phyloP scores from a whole-genome alignment of 2,113 vertebrate genomes.

The Gymnobelideus leadbeateri region DNA sequence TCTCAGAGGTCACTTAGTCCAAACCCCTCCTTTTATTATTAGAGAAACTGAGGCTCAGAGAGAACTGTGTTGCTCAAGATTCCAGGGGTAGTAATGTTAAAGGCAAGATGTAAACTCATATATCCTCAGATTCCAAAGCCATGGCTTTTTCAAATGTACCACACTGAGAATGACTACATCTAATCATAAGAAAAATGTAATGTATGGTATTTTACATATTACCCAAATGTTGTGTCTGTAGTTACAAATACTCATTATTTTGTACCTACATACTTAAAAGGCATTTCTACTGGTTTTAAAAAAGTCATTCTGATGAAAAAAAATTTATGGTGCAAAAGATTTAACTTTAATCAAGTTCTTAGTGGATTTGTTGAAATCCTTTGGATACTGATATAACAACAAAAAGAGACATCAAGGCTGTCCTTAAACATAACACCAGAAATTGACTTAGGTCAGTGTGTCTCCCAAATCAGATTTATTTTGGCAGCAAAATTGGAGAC shows the following conservation, averaged over 20 bases:
- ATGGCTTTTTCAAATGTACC: not conserved
- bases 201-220: not conserved
- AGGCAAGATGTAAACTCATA: not conserved
- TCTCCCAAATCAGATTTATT: not conserved
- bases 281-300: constrained; percentile 4
- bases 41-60: not conserved
- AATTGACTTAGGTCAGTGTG: not conserved
- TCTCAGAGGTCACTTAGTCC: not conserved
- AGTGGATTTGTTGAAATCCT: constrained; percentile 32
- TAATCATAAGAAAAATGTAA: not conserved
- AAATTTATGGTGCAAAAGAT: not conserved
- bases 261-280: not conserved
- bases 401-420: not conserved
- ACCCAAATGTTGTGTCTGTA: not conserved
- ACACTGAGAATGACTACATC: not conserved
- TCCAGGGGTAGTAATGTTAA: not conserved
- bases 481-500: not conserved
- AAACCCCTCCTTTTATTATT: not conserved
- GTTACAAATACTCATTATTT: not conserved
- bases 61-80: not conserved
- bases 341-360: not conserved
- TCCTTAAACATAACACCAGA: not conserved
- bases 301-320: constrained; percentile 2
- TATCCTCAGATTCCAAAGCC: not conserved
- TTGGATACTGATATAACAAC: not conserved